Base-by-base conservation (phyloP, 2,113 vertebrate genomes). In the Empidonax traillii region DNA sequence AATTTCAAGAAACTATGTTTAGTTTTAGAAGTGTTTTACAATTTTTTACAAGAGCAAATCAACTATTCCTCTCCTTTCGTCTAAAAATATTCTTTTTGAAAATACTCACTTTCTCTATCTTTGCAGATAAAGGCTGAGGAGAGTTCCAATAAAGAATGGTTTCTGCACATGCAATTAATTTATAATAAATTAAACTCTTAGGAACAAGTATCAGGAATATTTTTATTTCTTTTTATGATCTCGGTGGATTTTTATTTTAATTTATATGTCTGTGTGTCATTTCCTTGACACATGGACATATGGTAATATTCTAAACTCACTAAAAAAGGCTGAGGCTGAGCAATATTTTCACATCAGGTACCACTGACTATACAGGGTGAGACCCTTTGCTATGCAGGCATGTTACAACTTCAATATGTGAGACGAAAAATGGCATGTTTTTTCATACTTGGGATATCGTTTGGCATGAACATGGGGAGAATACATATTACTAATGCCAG, bases 1-100 rank as follows among this genome's bases (percentile, higher is more conserved):
- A 12, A 10, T 10, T 4, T 51, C 17, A 73, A 46, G 41, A 65
- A 46, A 15, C 27, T 51, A 49, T 0, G 0, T 51, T 58, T 28
- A 51, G 5, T 13, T 12, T 31, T 37, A 58, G 49, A 80, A 73
- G 6, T 3, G 37, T 24, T 74, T 74, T 33, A 33, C 12, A 37
- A 0, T 33, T 49, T 73, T 81, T 73, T 44, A 31, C 14, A 52
- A 59, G 44, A 58, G 6, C 3, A 59, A 17, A 46, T 46, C 14
- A 43, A 44, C 3, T 0, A 28, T 28, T 81, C 58, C 1, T 59
- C 59, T 37, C 2, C 8, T 37, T 58, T 74, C 33, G 28, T n/a
- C 39, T 17, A n/a, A 14, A 61, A 37, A 37, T 17, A 22, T 11
- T 59, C 25, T 10, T 37, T 44, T 12, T 25, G 19, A 46, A 44